A percentile compares a stretch with the other conserved stretches of the same genome.
phyloP scores from a whole-genome alignment of 2,797 vertebrate genomes.

The Ibycter americanus region DNA sequence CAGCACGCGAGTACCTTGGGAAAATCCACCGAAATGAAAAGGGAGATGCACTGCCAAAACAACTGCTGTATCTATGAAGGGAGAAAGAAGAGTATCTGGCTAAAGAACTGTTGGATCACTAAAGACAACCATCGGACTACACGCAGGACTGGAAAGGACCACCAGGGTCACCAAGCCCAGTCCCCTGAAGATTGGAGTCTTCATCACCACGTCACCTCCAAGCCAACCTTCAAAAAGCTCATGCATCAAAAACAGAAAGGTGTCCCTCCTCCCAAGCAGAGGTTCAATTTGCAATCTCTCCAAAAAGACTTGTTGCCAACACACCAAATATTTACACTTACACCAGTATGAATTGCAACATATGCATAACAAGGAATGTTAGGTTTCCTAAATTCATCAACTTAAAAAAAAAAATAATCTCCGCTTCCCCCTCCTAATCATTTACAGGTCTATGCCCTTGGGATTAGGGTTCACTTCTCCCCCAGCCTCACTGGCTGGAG shows the following conservation, averaged over 20 bases:
- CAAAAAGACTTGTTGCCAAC: slow-evolving; percentile 7
- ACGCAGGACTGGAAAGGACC: background rate
- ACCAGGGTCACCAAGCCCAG: slow-evolving; percentile 25
- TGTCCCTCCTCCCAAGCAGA: slow-evolving; percentile 44
- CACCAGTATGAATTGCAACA: slow-evolving; percentile 19
- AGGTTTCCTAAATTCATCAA: slow-evolving; percentile 31
- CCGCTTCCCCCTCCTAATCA: background rate
- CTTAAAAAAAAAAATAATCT: background rate
- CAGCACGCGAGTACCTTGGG: background rate
- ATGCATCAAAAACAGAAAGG: background rate
- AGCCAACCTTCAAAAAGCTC: slow-evolving; percentile 52
- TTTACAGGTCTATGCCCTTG: slow-evolving; percentile 12
- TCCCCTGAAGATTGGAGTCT: slow-evolving; percentile 37
- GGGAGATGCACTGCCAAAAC: background rate
- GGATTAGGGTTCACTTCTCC: background rate
- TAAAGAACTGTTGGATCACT: slow-evolving; percentile 61
- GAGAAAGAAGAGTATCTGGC: slow-evolving; percentile 48
- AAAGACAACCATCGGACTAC: slow-evolving; percentile 53
- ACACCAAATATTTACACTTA: slow-evolving; percentile 34
- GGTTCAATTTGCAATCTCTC: slow-evolving; percentile 46
- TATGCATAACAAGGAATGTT: slow-evolving; percentile 52
- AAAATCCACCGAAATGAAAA: background rate
- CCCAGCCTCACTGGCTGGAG: background rate
- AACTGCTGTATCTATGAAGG: background rate
- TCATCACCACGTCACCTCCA: slow-evolving; percentile 43